Conservation (phyloP, 2,888 invertebrate genomes). For the Zygogramma bicolorata region DNA sequence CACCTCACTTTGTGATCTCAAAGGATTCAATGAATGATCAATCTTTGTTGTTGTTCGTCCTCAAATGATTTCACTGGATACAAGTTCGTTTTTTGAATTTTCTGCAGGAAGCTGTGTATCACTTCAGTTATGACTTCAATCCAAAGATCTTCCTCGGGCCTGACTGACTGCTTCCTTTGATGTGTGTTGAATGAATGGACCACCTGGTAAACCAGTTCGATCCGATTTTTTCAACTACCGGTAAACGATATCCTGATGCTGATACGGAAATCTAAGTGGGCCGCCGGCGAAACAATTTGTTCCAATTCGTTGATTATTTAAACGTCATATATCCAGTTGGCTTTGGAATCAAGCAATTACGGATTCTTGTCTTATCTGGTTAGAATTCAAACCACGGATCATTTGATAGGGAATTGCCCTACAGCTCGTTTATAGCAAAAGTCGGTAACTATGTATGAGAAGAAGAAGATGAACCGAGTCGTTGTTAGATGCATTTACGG, state of each 20-base stretch:
- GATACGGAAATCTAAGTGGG: conserved; percentile 7
- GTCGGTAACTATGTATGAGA: not conserved
- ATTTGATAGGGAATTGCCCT: not conserved
- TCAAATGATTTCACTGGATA: too few species aligned
- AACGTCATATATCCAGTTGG: not conserved
- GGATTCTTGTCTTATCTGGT: not conserved
- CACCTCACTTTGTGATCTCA: too few species aligned
- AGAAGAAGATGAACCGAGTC: not conserved
- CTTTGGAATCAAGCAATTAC: conserved; percentile 3
- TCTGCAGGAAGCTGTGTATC: too few species aligned
- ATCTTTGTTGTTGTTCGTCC: too few species aligned
- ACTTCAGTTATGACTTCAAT: too few species aligned
- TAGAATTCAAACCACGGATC: not conserved
- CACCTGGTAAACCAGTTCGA: not conserved
- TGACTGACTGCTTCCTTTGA: too few species aligned
- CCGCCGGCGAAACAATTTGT: conserved; percentile 4
- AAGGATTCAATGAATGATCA: too few species aligned
- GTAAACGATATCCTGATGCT: conserved; percentile 2
- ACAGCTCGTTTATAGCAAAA: not conserved
- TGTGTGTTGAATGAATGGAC: not conserved
- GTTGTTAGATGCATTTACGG: not conserved
- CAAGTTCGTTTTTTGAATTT: too few species aligned
- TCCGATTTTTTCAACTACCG: conserved; percentile 1
- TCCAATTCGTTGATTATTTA: conserved; percentile 3
- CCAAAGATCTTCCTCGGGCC: too few species aligned